Conservation (phyloP, 2,797 vertebrate genomes). For the Halcyon chelicuti region DNA sequence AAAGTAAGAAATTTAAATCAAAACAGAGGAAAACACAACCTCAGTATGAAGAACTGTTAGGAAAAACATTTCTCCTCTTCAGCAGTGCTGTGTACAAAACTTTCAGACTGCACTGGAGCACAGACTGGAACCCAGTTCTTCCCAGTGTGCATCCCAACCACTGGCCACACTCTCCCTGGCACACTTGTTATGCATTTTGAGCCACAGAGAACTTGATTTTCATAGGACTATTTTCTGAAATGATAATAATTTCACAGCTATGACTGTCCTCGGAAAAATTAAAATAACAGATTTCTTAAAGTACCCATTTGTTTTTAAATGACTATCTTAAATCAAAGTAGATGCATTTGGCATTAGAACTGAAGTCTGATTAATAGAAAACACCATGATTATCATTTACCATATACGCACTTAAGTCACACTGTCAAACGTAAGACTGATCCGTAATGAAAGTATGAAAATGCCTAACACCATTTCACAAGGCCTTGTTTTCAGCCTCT, state of each 20-base stretch:
- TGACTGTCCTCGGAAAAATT: not conserved
- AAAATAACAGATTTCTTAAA: not conserved
- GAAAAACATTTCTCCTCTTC: not conserved
- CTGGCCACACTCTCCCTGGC: not conserved
- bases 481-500: not conserved
- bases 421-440: not conserved
- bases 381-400: not conserved
- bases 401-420: not conserved
- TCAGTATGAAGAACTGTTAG: not conserved
- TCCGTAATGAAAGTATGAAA: not conserved
- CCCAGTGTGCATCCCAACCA: not conserved
- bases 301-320: not conserved
- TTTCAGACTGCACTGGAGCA: accelerated
- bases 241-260: not conserved
- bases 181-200: not conserved
- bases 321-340: not conserved
- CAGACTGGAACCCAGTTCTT: not conserved
- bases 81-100: not conserved
- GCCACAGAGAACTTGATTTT: not conserved
- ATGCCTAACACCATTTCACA: not conserved
- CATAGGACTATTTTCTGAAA: not conserved
- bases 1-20: not conserved
- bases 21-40: not conserved
- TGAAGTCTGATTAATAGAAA: not conserved
- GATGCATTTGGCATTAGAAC: not conserved